A percentile compares a stretch with the other conserved stretches of the same genome.
phyloP scores from a whole-genome alignment of 2,888 invertebrate species.

The Eupithecia insigniata region DNA sequence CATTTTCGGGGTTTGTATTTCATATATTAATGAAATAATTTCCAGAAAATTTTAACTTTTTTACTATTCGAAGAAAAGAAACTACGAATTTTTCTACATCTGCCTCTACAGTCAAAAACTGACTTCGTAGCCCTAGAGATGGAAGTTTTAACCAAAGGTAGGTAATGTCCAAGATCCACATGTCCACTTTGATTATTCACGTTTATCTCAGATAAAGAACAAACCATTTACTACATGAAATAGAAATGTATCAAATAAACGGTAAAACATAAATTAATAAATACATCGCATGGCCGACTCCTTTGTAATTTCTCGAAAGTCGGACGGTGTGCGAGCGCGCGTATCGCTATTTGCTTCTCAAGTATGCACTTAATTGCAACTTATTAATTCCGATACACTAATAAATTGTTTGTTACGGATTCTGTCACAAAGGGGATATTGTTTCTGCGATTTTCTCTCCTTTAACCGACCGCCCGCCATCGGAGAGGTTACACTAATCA shows the following conservation, averaged over 20 bases:
- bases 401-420: conserved; percentile 45
- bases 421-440: conserved; percentile 56
- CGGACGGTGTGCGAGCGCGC: conserved; percentile 66
- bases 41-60: not conserved
- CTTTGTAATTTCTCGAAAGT: conserved; percentile 78
- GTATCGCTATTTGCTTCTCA: conserved; percentile 69
- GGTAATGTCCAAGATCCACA: not conserved
- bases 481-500: not conserved
- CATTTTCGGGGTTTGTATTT: not conserved
- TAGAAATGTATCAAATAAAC: not conserved
- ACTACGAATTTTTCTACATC: not conserved
- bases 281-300: conserved; percentile 69
- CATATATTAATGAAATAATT: not conserved
- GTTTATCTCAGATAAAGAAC: not conserved
- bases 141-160: not conserved
- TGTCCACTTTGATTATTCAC: not conserved
- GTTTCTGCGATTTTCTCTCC: conserved; percentile 47
- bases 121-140: not conserved
- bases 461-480: not conserved
- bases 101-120: not conserved
- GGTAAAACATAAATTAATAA: conserved; percentile 24
- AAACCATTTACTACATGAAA: not conserved
- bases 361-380: conserved; percentile 76
- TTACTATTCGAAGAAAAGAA: not conserved
- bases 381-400: conserved; percentile 67